Conservation (phyloP, 2,888 invertebrate genomes). For the Eristalis pertinax region DNA sequence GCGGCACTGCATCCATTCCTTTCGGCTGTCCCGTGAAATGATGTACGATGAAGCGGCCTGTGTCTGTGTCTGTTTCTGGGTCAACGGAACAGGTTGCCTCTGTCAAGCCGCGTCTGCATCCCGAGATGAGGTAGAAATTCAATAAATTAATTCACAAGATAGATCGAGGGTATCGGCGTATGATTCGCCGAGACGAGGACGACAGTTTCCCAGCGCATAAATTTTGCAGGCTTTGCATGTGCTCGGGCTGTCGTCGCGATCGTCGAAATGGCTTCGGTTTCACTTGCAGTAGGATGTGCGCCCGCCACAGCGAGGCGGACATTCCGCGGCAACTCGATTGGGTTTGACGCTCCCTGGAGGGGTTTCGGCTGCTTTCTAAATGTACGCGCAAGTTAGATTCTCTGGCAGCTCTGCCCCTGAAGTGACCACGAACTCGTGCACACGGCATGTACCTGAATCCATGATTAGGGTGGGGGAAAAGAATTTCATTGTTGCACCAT, state of each 20-base stretch:
- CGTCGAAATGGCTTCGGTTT: conserved; percentile 54
- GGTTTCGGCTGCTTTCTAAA: conserved; percentile 63
- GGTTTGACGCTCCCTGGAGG: conserved; percentile 52
- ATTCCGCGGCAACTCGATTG: conserved; percentile 49
- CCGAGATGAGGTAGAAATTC: conserved; percentile 53
- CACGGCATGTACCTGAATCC: background rate
- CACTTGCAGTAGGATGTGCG: conserved; percentile 61
- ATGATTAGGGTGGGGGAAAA: conserved; percentile 27
- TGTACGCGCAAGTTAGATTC: background rate
- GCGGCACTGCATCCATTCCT: conserved; percentile 48
- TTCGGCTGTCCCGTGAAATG: conserved; percentile 62
- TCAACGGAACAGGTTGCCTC: conserved; percentile 68
- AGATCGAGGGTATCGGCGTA: conserved; percentile 33
- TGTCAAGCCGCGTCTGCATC: conserved; percentile 3
- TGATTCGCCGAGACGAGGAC: conserved; percentile 40
- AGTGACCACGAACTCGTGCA: conserved; percentile 64
- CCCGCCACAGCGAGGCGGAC: conserved; percentile 34
- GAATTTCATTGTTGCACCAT: conserved; percentile 49
- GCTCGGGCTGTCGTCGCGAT: conserved; percentile 28
- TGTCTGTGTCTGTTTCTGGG: conserved; percentile 58
- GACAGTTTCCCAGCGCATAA: conserved; percentile 67
- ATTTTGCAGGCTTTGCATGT: conserved; percentile 57
- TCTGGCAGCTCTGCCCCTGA: conserved; percentile 22
- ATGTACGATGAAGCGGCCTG: conserved; percentile 50
- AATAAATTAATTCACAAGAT: conserved; percentile 54